Conservation (phyloP, 2,113 vertebrate species). For the Actenoides hombroni region DNA sequence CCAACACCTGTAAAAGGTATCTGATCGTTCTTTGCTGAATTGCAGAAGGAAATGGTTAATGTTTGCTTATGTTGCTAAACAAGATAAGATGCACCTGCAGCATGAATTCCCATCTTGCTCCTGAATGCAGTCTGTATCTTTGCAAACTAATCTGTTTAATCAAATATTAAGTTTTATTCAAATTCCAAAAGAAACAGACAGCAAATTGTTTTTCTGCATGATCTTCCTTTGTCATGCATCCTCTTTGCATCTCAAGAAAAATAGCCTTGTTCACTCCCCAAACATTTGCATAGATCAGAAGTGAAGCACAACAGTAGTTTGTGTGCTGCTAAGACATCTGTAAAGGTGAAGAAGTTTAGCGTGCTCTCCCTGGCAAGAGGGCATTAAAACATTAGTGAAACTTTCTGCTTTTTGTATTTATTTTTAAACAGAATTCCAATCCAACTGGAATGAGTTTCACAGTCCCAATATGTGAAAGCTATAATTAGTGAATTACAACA, state of each 20-base stretch:
- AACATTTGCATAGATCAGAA: constrained; percentile 83
- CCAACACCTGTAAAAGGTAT: background rate
- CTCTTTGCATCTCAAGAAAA: constrained; percentile 91
- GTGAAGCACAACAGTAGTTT: constrained; percentile 63
- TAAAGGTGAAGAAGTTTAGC: constrained; percentile 66
- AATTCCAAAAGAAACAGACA: constrained; percentile 82
- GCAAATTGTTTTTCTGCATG: constrained; percentile 77
- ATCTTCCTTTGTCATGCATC: constrained; percentile 79
- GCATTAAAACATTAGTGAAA: background rate
- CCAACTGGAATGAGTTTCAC: constrained; percentile 28
- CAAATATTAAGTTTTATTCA: constrained; percentile 91
- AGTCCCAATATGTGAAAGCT: constrained; percentile 14
- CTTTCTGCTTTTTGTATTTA: constrained; percentile 24
- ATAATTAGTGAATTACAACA: constrained; percentile 42
- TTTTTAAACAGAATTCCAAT: constrained; percentile 30
- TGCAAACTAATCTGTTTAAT: constrained; percentile 86
- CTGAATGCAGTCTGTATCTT: constrained; percentile 72
- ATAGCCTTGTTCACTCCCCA: constrained; percentile 76
- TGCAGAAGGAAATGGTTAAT: constrained; percentile 55
- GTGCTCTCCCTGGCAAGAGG: background rate
- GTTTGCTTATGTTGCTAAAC: constrained; percentile 41
- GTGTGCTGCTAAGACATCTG: constrained; percentile 56
- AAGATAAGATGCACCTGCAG: constrained; percentile 72
- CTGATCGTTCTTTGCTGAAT: background rate
- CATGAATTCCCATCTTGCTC: constrained; percentile 60